phyloP scores from a whole-genome alignment of 2,797 vertebrate species.

The Schizopygopsis malacanthus region DNA sequence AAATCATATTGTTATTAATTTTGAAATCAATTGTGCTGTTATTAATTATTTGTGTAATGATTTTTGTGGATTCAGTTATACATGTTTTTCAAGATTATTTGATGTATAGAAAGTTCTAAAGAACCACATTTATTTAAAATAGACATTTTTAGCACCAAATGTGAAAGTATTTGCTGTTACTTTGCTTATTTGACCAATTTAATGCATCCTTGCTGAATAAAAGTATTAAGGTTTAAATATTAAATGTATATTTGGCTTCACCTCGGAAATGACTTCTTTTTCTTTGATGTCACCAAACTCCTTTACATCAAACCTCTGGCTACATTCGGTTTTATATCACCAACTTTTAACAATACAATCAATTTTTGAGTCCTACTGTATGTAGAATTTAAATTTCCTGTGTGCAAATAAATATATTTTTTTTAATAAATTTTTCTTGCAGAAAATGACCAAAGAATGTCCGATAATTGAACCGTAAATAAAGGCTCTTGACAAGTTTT shows the following conservation, averaged over 20 bases:
- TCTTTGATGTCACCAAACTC: background rate
- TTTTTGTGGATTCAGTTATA: background rate
- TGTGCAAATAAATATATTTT: background rate
- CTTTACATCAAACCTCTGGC: background rate
- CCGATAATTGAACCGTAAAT: too few relatives aligned
- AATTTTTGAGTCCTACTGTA: background rate
- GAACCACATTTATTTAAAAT: background rate
- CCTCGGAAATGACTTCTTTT: background rate
- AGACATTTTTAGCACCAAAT: background rate
- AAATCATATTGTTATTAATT: background rate
- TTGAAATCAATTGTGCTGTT: background rate
- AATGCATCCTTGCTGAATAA: constrained; percentile 1
- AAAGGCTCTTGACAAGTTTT: too few relatives aligned
- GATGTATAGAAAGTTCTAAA: background rate
- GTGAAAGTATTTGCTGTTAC: background rate
- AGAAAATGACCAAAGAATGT: too few relatives aligned
- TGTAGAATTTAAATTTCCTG: background rate
- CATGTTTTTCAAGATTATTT: background rate
- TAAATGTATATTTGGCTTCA: background rate
- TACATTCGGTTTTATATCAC: background rate
- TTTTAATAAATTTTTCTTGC: too few relatives aligned
- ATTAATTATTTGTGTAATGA: background rate
- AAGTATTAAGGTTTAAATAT: background rate
- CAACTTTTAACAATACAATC: background rate
- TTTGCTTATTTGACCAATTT: background rate